Conservation (phyloP, 2,888 invertebrate genomes). For the Escarpia spicata region DNA sequence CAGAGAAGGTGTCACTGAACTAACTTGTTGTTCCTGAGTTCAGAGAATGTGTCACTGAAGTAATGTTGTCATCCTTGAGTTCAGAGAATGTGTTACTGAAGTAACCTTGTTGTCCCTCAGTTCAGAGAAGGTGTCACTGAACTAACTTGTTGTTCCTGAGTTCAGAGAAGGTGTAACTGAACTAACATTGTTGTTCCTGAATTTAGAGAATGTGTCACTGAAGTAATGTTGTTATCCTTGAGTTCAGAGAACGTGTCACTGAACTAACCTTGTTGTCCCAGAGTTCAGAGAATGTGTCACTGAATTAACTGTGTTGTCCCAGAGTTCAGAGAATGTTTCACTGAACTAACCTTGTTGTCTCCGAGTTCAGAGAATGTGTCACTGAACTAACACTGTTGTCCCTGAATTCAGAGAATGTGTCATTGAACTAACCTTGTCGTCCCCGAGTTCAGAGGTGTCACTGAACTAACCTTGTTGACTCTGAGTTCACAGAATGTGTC, state of each 20-base stretch:
- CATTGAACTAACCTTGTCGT: constrained; percentile 54
- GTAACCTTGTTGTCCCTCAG: constrained; percentile 38
- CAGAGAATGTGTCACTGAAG: background rate
- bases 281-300: constrained; percentile 62
- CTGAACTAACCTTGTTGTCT: constrained; percentile 45
- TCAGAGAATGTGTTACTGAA: no score
- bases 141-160: no score
- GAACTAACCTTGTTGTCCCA: constrained; percentile 59
- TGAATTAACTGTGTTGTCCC: no score
- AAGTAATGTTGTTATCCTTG: constrained; percentile 48
- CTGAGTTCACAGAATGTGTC: constrained; percentile 39
- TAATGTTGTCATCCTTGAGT: background rate
- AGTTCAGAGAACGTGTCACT: no score
- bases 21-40: background rate
- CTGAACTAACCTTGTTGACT: background rate
- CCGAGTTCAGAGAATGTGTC: constrained; percentile 65
- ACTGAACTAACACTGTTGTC: background rate
- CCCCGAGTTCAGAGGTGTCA: constrained; percentile 58
- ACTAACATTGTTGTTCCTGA: constrained; percentile 27
- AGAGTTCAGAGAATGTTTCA: background rate
- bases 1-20: no score
- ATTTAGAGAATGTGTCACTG: constrained; percentile 10
- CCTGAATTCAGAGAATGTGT: background rate
- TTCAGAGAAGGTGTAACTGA: background rate
- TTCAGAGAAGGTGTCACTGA: no score